phyloP scores from a whole-genome alignment of 2,797 vertebrate species.

The Channallabes apus region DNA sequence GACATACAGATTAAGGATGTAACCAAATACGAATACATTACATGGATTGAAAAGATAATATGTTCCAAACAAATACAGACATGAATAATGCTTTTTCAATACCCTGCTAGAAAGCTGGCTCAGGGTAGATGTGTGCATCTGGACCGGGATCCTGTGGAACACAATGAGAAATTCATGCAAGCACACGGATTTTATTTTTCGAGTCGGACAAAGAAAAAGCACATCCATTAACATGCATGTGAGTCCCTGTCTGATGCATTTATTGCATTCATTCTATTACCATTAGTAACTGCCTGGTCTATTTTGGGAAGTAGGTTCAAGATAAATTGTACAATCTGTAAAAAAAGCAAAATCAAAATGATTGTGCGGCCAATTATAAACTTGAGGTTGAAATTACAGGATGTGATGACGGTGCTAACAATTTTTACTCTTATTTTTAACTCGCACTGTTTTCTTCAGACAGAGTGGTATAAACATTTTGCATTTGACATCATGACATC shows the following conservation, averaged over 20 bases:
- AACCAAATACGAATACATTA: constrained; percentile 13
- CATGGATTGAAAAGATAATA: not conserved
- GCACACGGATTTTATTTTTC: not conserved
- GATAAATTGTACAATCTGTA: not conserved
- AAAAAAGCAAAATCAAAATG: not conserved
- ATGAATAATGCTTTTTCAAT: not conserved
- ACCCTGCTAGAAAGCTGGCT: not conserved
- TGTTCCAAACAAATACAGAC: not conserved
- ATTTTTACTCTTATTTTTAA: not conserved
- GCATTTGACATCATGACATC: too few species aligned
- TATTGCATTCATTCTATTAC: not conserved
- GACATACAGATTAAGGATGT: constrained; percentile 10
- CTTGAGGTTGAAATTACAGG: not conserved
- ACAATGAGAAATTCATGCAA: not conserved
- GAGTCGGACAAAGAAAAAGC: constrained; percentile 11
- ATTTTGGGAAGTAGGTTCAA: not conserved
- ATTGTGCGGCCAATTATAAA: not conserved
- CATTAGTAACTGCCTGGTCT: not conserved
- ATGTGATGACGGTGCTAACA: not conserved
- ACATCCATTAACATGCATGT: not conserved
- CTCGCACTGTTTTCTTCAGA: not conserved
- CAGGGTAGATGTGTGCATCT: not conserved
- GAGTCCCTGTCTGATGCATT: not conserved
- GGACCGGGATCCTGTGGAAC: not conserved
- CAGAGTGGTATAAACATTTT: not conserved